phyloP scores from a whole-genome alignment of 2,113 vertebrate species.

The Megaleporinus macrocephalus region DNA sequence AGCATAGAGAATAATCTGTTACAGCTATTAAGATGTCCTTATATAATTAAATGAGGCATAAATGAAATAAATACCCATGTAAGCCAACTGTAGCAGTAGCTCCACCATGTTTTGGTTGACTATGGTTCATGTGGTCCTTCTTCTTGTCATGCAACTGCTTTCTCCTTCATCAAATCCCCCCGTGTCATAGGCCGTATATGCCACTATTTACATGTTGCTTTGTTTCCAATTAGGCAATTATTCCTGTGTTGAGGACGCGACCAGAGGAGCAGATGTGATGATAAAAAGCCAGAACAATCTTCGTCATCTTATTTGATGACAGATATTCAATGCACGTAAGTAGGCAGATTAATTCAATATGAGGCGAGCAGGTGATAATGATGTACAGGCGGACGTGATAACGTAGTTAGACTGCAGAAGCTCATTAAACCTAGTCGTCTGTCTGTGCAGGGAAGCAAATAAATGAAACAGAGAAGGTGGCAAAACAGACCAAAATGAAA shows the following conservation, averaged over 20 bases:
- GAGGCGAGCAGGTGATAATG: constrained; percentile 29
- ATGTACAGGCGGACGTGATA: constrained; percentile 19
- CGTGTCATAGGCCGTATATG: no score
- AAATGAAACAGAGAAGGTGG: background rate
- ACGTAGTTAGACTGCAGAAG: constrained; percentile 7
- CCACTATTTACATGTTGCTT: background rate
- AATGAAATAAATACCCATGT: no score
- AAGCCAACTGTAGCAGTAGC: no score
- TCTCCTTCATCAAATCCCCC: no score
- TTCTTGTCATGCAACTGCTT: no score
- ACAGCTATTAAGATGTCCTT: no score
- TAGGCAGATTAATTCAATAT: constrained; percentile 37
- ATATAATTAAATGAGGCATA: no score
- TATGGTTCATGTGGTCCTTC: no score
- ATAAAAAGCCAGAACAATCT: background rate
- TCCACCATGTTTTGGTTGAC: no score
- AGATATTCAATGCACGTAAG: background rate
- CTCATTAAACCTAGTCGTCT: constrained; percentile 33
- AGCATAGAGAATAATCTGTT: no score
- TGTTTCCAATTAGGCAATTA: background rate
- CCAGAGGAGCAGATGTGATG: background rate
- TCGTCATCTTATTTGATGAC: background rate
- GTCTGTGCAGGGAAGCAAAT: background rate
- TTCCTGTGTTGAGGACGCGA: background rate
- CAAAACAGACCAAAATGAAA: background rate